Conservation (phyloP, 2,113 vertebrate genomes). For the Strigops habroptila region DNA sequence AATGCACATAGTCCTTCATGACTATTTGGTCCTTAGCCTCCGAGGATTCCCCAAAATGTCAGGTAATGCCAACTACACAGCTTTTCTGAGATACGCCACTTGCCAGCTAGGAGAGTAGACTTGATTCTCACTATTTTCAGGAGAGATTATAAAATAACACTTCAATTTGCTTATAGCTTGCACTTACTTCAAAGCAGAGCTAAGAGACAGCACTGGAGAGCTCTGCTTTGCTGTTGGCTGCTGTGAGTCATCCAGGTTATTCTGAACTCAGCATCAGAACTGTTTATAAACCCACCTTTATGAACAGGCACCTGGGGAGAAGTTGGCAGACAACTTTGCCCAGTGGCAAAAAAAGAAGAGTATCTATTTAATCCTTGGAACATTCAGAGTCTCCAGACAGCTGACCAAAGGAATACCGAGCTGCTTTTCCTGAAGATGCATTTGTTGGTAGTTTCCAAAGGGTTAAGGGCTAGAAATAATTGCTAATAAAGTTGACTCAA, state of each 20-base stretch:
- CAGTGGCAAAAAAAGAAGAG: background rate
- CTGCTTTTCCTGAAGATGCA: background rate
- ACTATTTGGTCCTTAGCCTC: background rate
- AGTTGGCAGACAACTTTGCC: background rate
- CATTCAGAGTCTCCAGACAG: background rate
- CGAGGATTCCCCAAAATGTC: background rate
- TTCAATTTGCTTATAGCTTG: background rate
- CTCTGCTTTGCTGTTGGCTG: background rate
- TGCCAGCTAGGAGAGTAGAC: background rate
- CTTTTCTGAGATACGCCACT: background rate
- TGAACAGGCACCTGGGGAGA: background rate
- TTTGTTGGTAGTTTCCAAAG: background rate
- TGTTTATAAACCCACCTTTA: background rate
- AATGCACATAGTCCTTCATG: background rate
- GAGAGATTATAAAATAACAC: background rate
- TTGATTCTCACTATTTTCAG: background rate
- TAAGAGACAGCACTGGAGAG: background rate
- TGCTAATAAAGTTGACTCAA: conserved; percentile 20
- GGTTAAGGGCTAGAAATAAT: conserved; percentile 42
- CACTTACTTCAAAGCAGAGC: background rate
- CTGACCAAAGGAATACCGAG: background rate
- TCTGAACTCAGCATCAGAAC: background rate
- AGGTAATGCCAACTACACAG: background rate
- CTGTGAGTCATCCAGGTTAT: background rate
- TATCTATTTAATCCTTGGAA: background rate